Evolutionary conservation across 2,888 invertebrate species (phyloP).

Genomic region (Cheilosia vulpina): DNA sequence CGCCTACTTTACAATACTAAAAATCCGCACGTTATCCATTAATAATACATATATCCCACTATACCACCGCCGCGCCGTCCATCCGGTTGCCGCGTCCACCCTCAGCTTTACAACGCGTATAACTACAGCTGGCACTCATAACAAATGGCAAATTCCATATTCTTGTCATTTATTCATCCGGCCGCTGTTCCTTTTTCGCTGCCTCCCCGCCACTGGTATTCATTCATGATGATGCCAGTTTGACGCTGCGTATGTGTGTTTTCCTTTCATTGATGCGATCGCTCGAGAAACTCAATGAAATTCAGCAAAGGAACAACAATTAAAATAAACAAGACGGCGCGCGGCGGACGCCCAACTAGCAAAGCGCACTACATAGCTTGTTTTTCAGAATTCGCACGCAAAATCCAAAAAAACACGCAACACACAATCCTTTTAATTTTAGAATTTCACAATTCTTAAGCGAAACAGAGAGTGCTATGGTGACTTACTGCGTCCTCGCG

Average conservation of each 20-base stretch:
- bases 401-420: not conserved
- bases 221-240: slow-evolving; percentile 40
- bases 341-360: not conserved
- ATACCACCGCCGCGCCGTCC: slow-evolving; percentile 18
- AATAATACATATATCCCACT: not conserved
- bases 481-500: slow-evolving; percentile 19
- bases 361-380: not conserved
- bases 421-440: slow-evolving; percentile 30
- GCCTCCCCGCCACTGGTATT: not conserved
- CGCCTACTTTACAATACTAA: not conserved
- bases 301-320: slow-evolving; percentile 25
- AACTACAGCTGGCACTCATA: slow-evolving; percentile 50
- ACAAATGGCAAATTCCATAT: slow-evolving; percentile 45
- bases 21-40: slow-evolving; percentile 19
- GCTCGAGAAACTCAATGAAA: slow-evolving; percentile 49
- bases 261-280: slow-evolving; percentile 56
- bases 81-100: slow-evolving; percentile 35
- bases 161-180: slow-evolving; percentile 54
- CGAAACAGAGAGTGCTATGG: slow-evolving; percentile 2
- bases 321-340: slow-evolving; percentile 30
- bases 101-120: slow-evolving; percentile 4
- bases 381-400: slow-evolving; percentile 1
- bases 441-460: slow-evolving; percentile 29
- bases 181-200: slow-evolving; percentile 2
- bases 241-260: slow-evolving; percentile 8